Evolutionary conservation across 2,888 invertebrate genomes (phyloP), one percentile per base, ranked within the genome.

Genomic region (Brenthis hecate): DNA sequence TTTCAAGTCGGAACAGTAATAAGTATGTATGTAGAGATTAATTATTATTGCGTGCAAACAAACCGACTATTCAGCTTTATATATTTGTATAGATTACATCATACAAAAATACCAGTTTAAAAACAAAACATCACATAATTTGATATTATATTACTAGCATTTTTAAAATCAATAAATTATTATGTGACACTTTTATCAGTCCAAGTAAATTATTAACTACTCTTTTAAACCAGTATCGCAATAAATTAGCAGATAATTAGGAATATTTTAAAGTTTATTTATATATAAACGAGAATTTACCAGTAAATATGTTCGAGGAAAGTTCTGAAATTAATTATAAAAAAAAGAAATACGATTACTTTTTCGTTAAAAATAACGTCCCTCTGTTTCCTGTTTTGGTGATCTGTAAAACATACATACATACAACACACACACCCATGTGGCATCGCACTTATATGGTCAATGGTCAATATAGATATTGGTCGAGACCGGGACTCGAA

Each of bases 41-140:
- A 13, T 19, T 19, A 19, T 19, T 19, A 19, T 19, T 47, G 23
- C 43, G 8, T 58, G 14, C 8, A 23, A 14, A 58, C n/a, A 60
- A 3, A 48, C 60, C 8, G 13, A n/a, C 13, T 50, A n/a, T 50
- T 36, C 51, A 62, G 13, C 51, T 53, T 53, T 51, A 43, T 13
- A 43, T 43, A 16, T 56, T 19, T 13, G 43, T 57, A 56, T 5
- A 6, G 6, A 43, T 65, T 57, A 43, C 53, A 65, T 65, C 57
- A 65, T 65, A 47, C n/a, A 57, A 43, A 53, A 51, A 43, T 57
- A 65, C 16, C 56, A 51, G 23, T 28, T 60, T n/a, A 2, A n/a
- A 50, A 50, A 16, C 50, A 53, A 57, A 53, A 23, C 13, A 51
- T 53, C 36, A 65, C 51, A 23, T 65, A 51, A 65, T 65, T 32